Percentiles rank a stretch among this genome's conserved stretches.
phyloP scores from a whole-genome alignment of 2,888 invertebrate genomes.

The Tanaodytes sp. region DNA sequence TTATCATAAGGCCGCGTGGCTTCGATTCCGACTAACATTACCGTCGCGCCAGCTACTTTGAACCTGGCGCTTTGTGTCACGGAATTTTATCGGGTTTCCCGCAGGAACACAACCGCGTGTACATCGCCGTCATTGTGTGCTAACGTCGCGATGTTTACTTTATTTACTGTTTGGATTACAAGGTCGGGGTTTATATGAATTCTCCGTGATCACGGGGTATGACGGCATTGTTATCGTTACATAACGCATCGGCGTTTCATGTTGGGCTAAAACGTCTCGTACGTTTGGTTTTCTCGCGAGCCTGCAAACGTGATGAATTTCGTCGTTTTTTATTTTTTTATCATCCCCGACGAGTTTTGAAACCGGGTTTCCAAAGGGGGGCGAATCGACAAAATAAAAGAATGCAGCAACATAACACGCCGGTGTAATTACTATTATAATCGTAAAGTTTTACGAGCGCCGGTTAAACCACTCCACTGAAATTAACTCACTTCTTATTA shows the following conservation, averaged over 20 bases:
- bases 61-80: slow-evolving; percentile 8
- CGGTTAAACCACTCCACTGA: slow-evolving; percentile 23
- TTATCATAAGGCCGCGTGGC: slow-evolving; percentile 14
- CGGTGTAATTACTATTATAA: slow-evolving; percentile 38
- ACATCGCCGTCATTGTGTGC: slow-evolving; percentile 20
- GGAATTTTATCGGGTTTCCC: neutral
- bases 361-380: too few species aligned
- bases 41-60: too few species aligned
- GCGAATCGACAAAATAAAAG: neutral
- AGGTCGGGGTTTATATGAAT: slow-evolving; percentile 26
- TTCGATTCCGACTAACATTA: neutral
- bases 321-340: too few species aligned
- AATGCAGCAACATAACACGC: slow-evolving; percentile 15
- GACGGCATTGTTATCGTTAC: slow-evolving; percentile 36
- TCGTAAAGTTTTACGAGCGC: slow-evolving; percentile 42
- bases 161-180: slow-evolving; percentile 33
- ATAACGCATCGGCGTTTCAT: too few species aligned
- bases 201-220: slow-evolving; percentile 29
- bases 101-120: neutral
- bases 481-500: slow-evolving; percentile 40
- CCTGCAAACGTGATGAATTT: too few species aligned
- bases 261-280: too few species aligned
- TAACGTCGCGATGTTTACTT: slow-evolving; percentile 39
- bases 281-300: too few species aligned
- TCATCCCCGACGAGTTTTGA: too few species aligned